A percentile compares a stretch with the other conserved stretches of the same genome.
phyloP scores from a whole-genome alignment of 2,113 vertebrate genomes.

The Scytalopus superciliaris region DNA sequence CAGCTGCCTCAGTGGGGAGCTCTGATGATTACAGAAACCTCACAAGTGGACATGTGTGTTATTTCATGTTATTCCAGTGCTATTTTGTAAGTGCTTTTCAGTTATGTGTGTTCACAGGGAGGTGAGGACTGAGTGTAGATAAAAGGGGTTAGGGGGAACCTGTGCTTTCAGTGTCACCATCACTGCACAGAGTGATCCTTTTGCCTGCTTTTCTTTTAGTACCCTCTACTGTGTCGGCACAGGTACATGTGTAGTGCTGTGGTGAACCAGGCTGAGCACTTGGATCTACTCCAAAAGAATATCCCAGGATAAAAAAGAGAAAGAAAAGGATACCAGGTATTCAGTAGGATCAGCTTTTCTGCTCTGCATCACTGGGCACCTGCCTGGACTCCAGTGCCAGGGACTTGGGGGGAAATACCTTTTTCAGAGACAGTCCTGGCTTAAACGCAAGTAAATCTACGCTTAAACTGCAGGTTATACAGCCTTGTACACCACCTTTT shows the following conservation, averaged over 20 bases:
- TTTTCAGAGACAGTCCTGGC: neutral
- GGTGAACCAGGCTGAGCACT: neutral
- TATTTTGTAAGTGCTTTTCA: neutral
- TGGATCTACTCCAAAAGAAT: neutral
- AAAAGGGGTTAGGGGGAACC: neutral
- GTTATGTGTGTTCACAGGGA: neutral
- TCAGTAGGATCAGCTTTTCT: neutral
- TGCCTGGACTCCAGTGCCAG: neutral
- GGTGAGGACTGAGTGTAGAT: neutral
- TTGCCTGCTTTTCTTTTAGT: neutral
- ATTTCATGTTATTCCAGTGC: neutral
- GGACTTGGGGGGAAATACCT: rapidly evolving
- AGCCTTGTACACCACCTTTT: rapidly evolving
- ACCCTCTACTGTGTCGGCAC: rapidly evolving
- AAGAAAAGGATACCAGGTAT: neutral
- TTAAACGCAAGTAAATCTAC: neutral
- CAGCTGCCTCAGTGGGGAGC: neutral
- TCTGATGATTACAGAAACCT: neutral
- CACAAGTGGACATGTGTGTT: rapidly evolving
- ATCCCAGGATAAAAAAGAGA: neutral
- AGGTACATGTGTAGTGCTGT: neutral
- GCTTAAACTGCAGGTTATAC: neutral
- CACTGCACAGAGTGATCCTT: neutral
- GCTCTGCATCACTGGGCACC: neutral
- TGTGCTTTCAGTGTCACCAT: neutral